Evolutionary conservation across 1,140 invertebrate species (phyloP).

Genomic region (Oedothorax gibbosus): DNA sequence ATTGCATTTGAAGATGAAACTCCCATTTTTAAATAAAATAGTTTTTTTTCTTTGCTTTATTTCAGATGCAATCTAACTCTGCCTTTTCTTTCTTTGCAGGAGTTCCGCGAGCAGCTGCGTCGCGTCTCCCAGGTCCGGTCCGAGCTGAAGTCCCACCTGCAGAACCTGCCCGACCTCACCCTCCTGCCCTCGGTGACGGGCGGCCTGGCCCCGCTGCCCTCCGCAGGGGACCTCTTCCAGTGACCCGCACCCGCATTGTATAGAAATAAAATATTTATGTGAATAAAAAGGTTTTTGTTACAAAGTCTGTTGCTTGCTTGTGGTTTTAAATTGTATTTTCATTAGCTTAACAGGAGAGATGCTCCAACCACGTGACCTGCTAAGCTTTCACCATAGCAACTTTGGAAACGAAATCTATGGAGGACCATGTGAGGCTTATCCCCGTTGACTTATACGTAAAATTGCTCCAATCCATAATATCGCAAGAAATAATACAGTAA

Average conservation of each 20-base stretch:
- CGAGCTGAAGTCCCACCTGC: constrained; percentile 91
- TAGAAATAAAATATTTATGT: too few species aligned
- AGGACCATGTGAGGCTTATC: too few species aligned
- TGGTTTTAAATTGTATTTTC: too few species aligned
- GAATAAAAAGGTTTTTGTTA: too few species aligned
- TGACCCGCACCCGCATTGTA: not conserved
- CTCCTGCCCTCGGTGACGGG: constrained; percentile 90
- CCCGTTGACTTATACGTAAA: too few species aligned
- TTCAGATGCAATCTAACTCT: not conserved
- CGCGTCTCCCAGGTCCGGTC: constrained; percentile 85
- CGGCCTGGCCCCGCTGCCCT: constrained; percentile 89
- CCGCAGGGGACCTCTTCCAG: constrained; percentile 83
- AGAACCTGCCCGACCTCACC: constrained; percentile 91
- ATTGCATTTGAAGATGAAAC: not conserved
- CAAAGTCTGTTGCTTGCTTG: too few species aligned
- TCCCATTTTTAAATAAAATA: not conserved
- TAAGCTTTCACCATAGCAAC: too few species aligned
- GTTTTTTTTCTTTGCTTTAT: not conserved
- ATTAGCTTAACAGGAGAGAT: too few species aligned
- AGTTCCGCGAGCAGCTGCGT: constrained; percentile 86
- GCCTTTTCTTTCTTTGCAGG: constrained; percentile 72
- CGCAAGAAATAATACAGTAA: too few species aligned
- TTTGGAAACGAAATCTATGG: too few species aligned
- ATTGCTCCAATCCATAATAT: too few species aligned
- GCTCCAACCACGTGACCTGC: too few species aligned